These are phyloP conservation scores for Anoplophora glabripennis DNA, from an alignment of 1,140 invertebrate species.

Conservation along the genomic window DNA sequence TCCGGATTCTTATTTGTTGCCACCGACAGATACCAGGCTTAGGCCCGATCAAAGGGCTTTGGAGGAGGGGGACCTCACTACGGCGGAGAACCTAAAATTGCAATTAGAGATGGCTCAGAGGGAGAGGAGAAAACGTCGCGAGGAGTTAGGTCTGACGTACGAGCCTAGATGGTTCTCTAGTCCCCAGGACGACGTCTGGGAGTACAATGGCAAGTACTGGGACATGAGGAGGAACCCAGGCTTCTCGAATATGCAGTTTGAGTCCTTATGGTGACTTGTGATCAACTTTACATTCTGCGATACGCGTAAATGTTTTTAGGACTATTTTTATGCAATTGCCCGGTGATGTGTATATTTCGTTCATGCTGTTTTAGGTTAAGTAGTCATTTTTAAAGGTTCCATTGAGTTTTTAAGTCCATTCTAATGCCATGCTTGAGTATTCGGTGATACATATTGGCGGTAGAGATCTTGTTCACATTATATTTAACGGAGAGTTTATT, in stretches of 20 bases:
- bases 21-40: conserved; percentile 70
- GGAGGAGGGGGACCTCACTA: conserved; percentile 72
- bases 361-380: neutral
- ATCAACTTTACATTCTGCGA: neutral
- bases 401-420: too few species aligned
- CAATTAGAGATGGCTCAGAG: conserved; percentile 67
- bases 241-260: conserved; percentile 56
- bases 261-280: conserved; percentile 54
- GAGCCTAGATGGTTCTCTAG: conserved; percentile 61
- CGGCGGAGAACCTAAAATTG: conserved; percentile 69
- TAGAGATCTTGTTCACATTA: too few species aligned
- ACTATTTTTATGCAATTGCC: neutral
- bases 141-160: conserved; percentile 55
- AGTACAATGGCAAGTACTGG: conserved; percentile 62
- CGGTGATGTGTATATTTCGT: conserved; percentile 2
- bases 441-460: too few species aligned
- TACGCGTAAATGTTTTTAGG: neutral
- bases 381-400: too few species aligned
- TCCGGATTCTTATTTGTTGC: conserved; percentile 61
- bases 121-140: conserved; percentile 60
- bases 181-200: conserved; percentile 58
- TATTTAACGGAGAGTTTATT: too few species aligned
- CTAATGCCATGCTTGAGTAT: too few species aligned
- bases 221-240: conserved; percentile 56
- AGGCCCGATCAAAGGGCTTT: conserved; percentile 60